Base-by-base conservation (phyloP, 2,888 invertebrate species). In the Rhyacophila evoluta region DNA sequence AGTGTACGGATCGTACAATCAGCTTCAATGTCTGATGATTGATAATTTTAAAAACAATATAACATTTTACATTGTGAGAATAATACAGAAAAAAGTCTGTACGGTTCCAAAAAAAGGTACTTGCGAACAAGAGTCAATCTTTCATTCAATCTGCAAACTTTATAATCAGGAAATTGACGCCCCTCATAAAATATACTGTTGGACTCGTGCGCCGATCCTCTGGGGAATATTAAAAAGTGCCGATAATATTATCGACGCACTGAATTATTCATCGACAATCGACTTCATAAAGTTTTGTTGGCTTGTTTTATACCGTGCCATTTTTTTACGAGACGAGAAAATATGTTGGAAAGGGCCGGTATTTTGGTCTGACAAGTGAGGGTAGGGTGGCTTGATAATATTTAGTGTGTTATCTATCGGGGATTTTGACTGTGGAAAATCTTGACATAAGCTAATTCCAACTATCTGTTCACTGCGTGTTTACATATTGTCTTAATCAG, bases 181-280 rank as follows among this genome's bases (percentile, higher is more conserved):
- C 39, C 39, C 36, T 12, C 8, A 69, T 15, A 74, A 74, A 38
- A 75, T 38, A 75, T 29, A 29, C 69, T 25, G 68, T 37, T n/a
- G 27, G 68, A 68, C 55, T 25, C 28, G 55, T 76, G 76, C 76
- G 76, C 68, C 37, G 76, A 76, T 72, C 15, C 69, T 69, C 29
- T 19, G 2, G 27, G 28, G 72, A 41, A 19, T 70, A 70, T 10
- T 55, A 55, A 76, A 27, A 38, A 69, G 11, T 70, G 38, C 25
- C 55, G 55, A 19, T 19, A 19, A 19, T 55, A 12, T 55, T 55
- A 55, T 55, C 12, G 55, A 19, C 19, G 25, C 68, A 19, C 25
- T 74, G 67, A 74, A 74, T 74, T 74, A 74, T 74, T 74, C 74
- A 74, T 36, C 68, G 19, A 33, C 19, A 6, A 68, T 37, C 67